Base-by-base conservation (phyloP, 2,797 vertebrate genomes). In the Falco columbarius region DNA sequence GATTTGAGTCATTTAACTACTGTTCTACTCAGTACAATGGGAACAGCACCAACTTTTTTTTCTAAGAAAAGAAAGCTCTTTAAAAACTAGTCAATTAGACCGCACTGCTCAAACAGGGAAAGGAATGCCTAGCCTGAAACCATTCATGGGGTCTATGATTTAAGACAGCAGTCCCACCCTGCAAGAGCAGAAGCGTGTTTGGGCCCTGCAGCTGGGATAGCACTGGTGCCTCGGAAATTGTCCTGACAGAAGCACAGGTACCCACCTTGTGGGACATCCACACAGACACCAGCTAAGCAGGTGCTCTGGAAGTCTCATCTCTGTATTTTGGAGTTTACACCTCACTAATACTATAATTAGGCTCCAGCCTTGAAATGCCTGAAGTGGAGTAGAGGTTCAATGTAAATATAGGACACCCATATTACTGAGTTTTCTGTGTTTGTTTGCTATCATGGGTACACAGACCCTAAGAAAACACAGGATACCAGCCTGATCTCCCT, bases 1-100 rank as follows among this genome's bases (percentile, higher is more conserved):
- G 30, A 70, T 75, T 81, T 66, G 58, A 90, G 32, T 34, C 11
- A 72, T 77, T 93, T 88, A 91, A 86, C 62, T 68, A 65, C 59
- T 51, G 32, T 42, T 84, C 24, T 71, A 62, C 40, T 52, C 55
- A 84, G 27, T 51, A 80, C 89, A 73, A 79, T 46, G 14, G 10
- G 23, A 89, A 81, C 13, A 38, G 3, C 6, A 68, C 1, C 2
- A 27, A 7, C 18, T 40, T 16, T 30, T 54, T 17, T 10, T 49
- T 46, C 46, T 14, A 38, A 8, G 24, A 10, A 24, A 70, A 59
- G 58, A 2, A 40, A 36, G 21, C 42, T 81, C 18, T 36, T 54
- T 55, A 44, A 86, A 82, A 40, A n/a, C 36, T 20, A 65, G 58
- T 15, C 17, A 34, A 7, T 72, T 46, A 56, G 29, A 81, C 14